These are phyloP conservation scores for Dermatemys mawii DNA, from an alignment of 2,113 vertebrate species.

Conservation along the genomic window DNA sequence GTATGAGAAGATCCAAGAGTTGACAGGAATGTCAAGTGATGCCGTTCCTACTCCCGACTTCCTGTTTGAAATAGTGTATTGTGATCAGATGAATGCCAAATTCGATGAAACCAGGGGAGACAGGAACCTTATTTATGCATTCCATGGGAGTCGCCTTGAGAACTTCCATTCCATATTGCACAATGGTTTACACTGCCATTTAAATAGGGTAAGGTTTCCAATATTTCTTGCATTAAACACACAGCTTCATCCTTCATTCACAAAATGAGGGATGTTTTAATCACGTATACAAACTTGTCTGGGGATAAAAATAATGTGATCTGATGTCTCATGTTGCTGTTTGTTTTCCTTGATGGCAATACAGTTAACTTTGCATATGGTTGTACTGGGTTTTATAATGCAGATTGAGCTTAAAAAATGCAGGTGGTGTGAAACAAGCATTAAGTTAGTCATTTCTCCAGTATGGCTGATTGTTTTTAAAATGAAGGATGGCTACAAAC, in stretches of 20 bases:
- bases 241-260: background rate
- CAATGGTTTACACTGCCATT: slow-evolving; percentile 95
- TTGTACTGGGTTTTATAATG: background rate
- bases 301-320: background rate
- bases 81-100: slow-evolving; percentile 86
- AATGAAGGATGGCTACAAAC: no score
- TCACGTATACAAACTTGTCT: background rate
- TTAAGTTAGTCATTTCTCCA: background rate
- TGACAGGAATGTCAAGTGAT: slow-evolving; percentile 82
- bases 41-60: slow-evolving; percentile 89
- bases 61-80: slow-evolving; percentile 94
- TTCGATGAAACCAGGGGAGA: slow-evolving; percentile 90
- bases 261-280: background rate
- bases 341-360: background rate
- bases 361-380: background rate
- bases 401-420: background rate
- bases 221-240: background rate
- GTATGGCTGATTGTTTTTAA: background rate
- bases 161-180: slow-evolving; percentile 99
- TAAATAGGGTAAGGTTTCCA: slow-evolving; percentile 89
- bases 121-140: slow-evolving; percentile 91
- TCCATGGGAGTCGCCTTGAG: slow-evolving; percentile 96
- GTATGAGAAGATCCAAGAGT: slow-evolving; percentile 89
- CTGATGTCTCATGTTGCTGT: background rate
- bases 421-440: background rate